Evolutionary conservation across 2,797 vertebrate species (phyloP), one percentile per base, ranked within the genome.

Genomic region (Lemur catta): DNA sequence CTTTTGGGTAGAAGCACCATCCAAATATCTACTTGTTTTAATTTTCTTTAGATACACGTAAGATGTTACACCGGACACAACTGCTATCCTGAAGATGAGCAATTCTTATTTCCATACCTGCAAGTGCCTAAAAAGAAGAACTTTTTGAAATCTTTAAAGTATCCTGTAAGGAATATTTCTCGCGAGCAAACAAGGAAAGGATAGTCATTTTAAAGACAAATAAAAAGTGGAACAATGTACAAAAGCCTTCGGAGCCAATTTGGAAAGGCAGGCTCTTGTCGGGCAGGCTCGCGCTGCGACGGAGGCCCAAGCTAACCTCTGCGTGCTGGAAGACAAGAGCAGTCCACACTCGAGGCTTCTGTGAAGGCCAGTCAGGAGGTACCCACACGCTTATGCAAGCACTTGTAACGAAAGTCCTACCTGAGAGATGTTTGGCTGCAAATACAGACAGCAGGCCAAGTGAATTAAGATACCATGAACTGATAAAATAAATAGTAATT

Each of bases 401-500:
- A 13, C 88, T 81, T 35, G 61, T 85, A 72, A 67, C 38, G n/a
- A 26, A 93, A 50, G 12, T 43, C n/a, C 46, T 85, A 3, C 55
- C 30, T 2, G 12, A 96, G 30, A 61, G 33, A 86, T 4, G 50
- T n/a, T 55, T 86, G 76, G 28, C 38, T 84, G 15, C 50, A 89
- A 38, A 71, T 6, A 74, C 7, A 30, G 61, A 84, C 71, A 61
- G 24, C 75, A 84, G 43, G 14, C 30, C 41, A 63, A 28, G 14
- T 13, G 43, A 59, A 63, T 91, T 95, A 93, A 89, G 12, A 63
- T n/a, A 38, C 5, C 26, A 50, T 4, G 59, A 89, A 41, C 3
- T 84, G 57, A 84, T 46, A 78, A 91, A 91, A 96, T n/a, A 95
- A 94, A 69, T 6, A 63, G n/a, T 14, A 52, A 74, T 84, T 86